Evolutionary conservation across 2,113 vertebrate genomes (phyloP), one percentile per base, ranked within the genome.

Genomic region (Coturnix japonica): DNA sequence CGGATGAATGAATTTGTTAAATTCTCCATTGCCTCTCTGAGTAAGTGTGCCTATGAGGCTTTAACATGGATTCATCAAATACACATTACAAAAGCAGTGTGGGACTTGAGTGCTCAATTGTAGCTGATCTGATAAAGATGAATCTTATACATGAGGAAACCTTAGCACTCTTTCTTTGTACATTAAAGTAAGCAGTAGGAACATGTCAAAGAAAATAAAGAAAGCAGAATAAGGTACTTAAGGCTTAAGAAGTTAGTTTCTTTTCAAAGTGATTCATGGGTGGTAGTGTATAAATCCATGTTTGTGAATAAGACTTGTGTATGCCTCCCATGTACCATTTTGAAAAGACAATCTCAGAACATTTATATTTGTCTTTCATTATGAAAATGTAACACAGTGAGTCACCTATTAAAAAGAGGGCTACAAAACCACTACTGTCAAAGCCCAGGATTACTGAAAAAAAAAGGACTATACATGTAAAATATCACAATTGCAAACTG

Each of bases 141-240:
- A 93, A 82, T 90, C 76, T 89, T 70, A 47, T 28, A 75, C 19
- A 51, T 3, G 47, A 88, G 63, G 49, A 93, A 91, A 72, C 14
- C n/a, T 85, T 87, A 69, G 63, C 53, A 33, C 31, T 86, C 73
- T 83, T 90, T 92, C 46, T 85, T 94, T 28, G 57, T 87, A 39
- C 35, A 65, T 95, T 86, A 89, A 94, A 88, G 33, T 33, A 81
- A 95, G 22, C 53, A 61, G 44, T 60, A 77, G 73, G 88, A 91
- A 92, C 95, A 94, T 71, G 70, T 82, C 79, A 93, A 88, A 93
- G 67, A 77, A 92, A 92, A 94, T 86, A 91, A 94, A 88, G 53
- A n/a, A 65, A 28, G 28, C 25, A 89, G 91, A 88, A 64, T 80
- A 82, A 93, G 57, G 31, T 83, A 83, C 49, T 87, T 89, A 77